Conservation (phyloP, 2,888 invertebrate species). For the Ormyrus thymus region DNA sequence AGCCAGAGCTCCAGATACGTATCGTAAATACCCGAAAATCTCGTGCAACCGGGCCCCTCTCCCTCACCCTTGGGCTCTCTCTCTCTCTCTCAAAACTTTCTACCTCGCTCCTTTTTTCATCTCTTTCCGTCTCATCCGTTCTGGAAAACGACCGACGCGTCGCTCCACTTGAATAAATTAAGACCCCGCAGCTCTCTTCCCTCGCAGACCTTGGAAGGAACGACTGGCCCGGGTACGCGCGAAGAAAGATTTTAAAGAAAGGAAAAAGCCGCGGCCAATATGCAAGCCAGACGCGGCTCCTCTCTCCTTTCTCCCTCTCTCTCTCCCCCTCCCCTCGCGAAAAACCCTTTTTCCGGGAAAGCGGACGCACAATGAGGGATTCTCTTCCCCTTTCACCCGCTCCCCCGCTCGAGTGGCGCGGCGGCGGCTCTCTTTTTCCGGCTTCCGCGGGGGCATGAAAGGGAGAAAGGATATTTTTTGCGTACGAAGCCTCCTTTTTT, state of each 20-base stretch:
- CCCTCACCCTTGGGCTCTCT: neutral
- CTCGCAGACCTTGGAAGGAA: constrained; percentile 17
- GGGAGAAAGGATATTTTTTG: constrained; percentile 33
- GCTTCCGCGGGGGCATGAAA: neutral
- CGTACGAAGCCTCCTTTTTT: constrained; percentile 35
- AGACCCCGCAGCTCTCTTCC: constrained; percentile 18
- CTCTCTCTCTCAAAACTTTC: constrained; percentile 13
- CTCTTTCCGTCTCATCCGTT: neutral
- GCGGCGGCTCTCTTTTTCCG: constrained; percentile 21
- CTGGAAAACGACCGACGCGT: constrained; percentile 10
- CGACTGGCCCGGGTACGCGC: constrained; percentile 20
- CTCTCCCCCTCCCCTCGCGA: constrained; percentile 33
- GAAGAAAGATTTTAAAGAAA: neutral
- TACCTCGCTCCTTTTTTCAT: constrained; percentile 24
- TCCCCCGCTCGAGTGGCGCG: neutral
- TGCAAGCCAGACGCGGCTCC: neutral
- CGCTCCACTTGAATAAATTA: constrained; percentile 68
- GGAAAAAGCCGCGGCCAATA: neutral
- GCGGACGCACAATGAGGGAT: constrained; percentile 5
- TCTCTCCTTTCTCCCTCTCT: neutral
- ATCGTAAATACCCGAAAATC: too few species aligned
- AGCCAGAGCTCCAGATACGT: too few species aligned
- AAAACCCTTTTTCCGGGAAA: constrained; percentile 60
- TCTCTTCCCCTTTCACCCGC: constrained; percentile 22
- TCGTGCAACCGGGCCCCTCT: neutral